Conservation (phyloP, 1,140 invertebrate genomes). For the Drosophila suzukii region DNA sequence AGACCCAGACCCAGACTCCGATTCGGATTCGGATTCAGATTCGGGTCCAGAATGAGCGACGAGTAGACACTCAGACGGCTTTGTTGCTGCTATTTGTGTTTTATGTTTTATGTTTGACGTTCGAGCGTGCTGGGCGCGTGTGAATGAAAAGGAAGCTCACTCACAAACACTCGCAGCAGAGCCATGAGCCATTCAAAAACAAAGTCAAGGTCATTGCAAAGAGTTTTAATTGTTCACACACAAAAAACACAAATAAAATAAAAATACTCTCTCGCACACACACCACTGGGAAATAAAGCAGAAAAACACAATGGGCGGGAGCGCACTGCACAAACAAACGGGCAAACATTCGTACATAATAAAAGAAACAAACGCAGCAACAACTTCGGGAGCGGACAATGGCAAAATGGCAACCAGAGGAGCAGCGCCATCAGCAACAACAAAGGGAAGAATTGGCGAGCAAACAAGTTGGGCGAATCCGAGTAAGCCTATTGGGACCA, state of each 20-base stretch:
- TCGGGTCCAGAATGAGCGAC: conserved; percentile 64
- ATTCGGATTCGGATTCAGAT: conserved; percentile 22
- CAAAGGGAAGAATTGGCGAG: conserved; percentile 65
- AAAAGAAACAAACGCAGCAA: conserved; percentile 80
- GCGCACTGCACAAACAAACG: conserved; percentile 74
- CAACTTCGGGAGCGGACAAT: conserved; percentile 64
- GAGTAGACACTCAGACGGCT: conserved; percentile 80
- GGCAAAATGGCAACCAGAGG: conserved; percentile 72
- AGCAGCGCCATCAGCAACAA: conserved; percentile 46
- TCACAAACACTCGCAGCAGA: conserved; percentile 46
- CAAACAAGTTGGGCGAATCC: conserved; percentile 16
- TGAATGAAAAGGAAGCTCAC: conserved; percentile 81
- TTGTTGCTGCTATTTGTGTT: conserved; percentile 71
- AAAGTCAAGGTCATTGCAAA: conserved; percentile 85
- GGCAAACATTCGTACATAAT: conserved; percentile 78
- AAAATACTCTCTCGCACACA: conserved; percentile 57
- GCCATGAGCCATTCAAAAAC: conserved; percentile 57
- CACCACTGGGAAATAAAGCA: conserved; percentile 33
- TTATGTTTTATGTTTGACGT: conserved; percentile 79
- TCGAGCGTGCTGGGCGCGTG: conserved; percentile 80
- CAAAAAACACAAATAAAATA: conserved; percentile 60
- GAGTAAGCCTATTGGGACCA: conserved; percentile 26
- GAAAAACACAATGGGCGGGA: conserved; percentile 61
- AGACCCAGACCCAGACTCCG: conserved; percentile 20
- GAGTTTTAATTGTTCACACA: conserved; percentile 84